A percentile compares a stretch with the other conserved stretches of the same genome.
Evolutionary conservation across 1,140 invertebrate genomes (phyloP).

Genomic region (Drosophila willistoni): DNA sequence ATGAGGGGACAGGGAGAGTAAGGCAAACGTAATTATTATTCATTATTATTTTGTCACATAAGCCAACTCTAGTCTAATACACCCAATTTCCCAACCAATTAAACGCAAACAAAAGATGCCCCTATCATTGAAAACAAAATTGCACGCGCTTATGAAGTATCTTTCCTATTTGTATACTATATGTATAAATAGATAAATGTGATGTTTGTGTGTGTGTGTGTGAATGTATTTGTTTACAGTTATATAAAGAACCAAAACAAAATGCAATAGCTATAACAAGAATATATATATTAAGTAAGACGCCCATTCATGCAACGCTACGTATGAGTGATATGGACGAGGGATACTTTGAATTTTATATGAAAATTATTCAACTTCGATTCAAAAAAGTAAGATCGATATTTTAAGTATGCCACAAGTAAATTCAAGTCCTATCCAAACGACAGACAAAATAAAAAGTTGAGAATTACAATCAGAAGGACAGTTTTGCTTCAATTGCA

Average conservation of each 20-base stretch:
- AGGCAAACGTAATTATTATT: neutral
- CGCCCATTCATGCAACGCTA: slow-evolving; percentile 5
- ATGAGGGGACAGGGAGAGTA: too few relatives aligned
- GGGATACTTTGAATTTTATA: neutral
- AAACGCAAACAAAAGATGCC: slow-evolving; percentile 4
- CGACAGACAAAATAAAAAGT: too few relatives aligned
- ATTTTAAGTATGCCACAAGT: too few relatives aligned
- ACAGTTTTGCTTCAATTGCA: too few relatives aligned
- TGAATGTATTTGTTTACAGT: slow-evolving; percentile 10
- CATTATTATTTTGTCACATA: neutral
- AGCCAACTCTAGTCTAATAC: slow-evolving; percentile 4
- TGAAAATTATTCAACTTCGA: too few relatives aligned
- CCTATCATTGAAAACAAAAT: slow-evolving; percentile 13
- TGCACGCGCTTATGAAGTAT: slow-evolving; percentile 12
- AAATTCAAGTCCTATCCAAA: too few relatives aligned
- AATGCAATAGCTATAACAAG: neutral
- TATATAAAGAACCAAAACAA: slow-evolving; percentile 7
- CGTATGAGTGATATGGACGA: slow-evolving; percentile 2
- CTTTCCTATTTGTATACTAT: slow-evolving; percentile 7
- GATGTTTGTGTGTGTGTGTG: slow-evolving; percentile 6
- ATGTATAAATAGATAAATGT: neutral
- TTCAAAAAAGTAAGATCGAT: too few relatives aligned
- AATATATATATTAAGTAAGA: slow-evolving; percentile 3
- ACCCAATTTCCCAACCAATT: slow-evolving; percentile 13
- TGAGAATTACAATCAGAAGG: too few relatives aligned